Evolutionary conservation across 2,888 invertebrate species (phyloP).

Genomic region (Diloba caeruleocephala): DNA sequence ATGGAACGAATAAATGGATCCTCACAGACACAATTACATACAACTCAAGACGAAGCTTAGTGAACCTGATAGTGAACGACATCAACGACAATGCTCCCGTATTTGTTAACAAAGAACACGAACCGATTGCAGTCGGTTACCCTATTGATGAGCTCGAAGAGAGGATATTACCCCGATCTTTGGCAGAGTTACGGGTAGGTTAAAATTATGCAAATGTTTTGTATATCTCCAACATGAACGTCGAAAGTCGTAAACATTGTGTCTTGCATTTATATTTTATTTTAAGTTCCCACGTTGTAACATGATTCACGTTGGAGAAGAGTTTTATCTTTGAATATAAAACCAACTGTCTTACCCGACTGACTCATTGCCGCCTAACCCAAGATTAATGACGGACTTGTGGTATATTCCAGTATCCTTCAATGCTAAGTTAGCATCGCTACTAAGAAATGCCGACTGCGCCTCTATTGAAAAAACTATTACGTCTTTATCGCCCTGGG

Average conservation of each 20-base stretch:
- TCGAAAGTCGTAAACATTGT: constrained; percentile 44
- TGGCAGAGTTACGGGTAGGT: constrained; percentile 81
- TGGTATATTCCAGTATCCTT: constrained; percentile 14
- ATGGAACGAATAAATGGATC: constrained; percentile 79
- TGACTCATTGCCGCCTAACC: constrained; percentile 47
- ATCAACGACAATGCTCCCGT: constrained; percentile 87
- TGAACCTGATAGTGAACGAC: constrained; percentile 86
- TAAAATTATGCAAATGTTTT: constrained; percentile 34
- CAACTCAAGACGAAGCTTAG: constrained; percentile 75
- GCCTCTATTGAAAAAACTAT: too few relatives aligned
- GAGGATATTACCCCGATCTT: constrained; percentile 77
- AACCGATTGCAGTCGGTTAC: constrained; percentile 82
- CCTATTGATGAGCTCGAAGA: constrained; percentile 76
- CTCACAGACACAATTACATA: constrained; percentile 76
- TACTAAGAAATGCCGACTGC: too few relatives aligned
- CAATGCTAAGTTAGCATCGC: too few relatives aligned
- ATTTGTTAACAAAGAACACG: constrained; percentile 74
- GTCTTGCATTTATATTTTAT: constrained; percentile 35
- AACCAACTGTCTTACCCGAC: constrained; percentile 30
- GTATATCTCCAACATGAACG: constrained; percentile 23
- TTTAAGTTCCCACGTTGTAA: constrained; percentile 45
- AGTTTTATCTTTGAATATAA: constrained; percentile 46
- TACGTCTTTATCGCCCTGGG: too few relatives aligned
- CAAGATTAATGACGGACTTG: constrained; percentile 22
- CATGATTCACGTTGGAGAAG: constrained; percentile 49